Evolutionary conservation across 2,797 vertebrate genomes (phyloP).

Genomic region (Dromococcyx pavoninus): DNA sequence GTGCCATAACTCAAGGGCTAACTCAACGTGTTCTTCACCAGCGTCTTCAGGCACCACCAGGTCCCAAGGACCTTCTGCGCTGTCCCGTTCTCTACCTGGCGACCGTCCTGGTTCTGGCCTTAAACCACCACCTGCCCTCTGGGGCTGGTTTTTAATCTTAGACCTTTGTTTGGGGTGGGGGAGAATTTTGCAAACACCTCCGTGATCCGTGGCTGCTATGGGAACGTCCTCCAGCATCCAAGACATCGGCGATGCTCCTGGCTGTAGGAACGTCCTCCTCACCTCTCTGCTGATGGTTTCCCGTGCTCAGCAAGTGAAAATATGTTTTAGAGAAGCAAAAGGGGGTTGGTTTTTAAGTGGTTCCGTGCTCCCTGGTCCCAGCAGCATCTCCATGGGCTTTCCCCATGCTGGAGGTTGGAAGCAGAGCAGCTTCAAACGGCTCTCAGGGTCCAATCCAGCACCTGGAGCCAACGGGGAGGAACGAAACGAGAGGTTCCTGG

Average conservation of each 20-base stretch:
- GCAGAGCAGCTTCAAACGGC: background rate
- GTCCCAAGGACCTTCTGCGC: background rate
- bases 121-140: background rate
- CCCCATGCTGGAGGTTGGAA: background rate
- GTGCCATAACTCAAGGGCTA: constrained; percentile 70
- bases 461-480: rapidly evolving
- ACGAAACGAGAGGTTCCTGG: background rate
- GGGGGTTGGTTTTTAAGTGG: background rate
- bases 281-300: background rate
- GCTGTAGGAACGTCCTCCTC: background rate
- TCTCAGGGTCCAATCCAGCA: background rate
- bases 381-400: background rate
- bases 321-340: background rate
- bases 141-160: background rate
- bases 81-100: background rate
- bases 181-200: background rate
- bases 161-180: background rate
- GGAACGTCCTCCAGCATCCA: background rate
- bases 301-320: background rate
- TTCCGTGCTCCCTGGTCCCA: background rate
- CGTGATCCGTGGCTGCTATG: background rate
- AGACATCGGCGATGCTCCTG: background rate
- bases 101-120: background rate
- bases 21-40: constrained; percentile 24
- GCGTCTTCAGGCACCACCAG: background rate